Evolutionary conservation across 2,113 vertebrate species (phyloP).

Genomic region (Dipodomys stephensi): DNA sequence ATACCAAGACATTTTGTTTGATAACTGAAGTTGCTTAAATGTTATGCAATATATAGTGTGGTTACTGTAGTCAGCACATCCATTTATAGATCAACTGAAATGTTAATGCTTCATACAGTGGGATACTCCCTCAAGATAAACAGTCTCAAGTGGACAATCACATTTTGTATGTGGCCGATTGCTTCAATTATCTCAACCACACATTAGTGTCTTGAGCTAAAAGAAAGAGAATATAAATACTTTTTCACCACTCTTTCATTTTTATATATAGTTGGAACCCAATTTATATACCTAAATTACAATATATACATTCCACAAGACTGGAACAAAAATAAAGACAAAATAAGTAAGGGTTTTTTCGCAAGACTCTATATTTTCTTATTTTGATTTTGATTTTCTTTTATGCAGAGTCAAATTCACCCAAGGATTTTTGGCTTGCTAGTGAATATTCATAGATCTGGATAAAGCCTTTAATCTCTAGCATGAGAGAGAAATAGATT

Average conservation of each 20-base stretch:
- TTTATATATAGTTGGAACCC: not conserved
- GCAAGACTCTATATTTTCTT: not conserved
- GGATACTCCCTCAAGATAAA: not conserved
- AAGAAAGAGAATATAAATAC: conserved; percentile 10
- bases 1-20: not conserved
- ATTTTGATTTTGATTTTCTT: not conserved
- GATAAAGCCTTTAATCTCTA: not conserved
- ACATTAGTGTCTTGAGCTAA: not conserved
- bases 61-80: not conserved
- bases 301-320: not conserved
- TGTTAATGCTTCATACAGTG: not conserved
- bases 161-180: not conserved
- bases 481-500: not conserved
- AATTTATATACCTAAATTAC: not conserved
- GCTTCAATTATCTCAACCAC: not conserved
- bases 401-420: not conserved
- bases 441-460: not conserved
- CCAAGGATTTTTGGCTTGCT: not conserved
- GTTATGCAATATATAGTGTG: not conserved
- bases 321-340: not conserved
- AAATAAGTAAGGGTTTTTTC: not conserved
- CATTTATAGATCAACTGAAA: not conserved
- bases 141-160: not conserved
- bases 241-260: not conserved
- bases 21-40: not conserved